phyloP scores from a whole-genome alignment of 2,888 invertebrate species.

The Galerucella nymphaeae region DNA sequence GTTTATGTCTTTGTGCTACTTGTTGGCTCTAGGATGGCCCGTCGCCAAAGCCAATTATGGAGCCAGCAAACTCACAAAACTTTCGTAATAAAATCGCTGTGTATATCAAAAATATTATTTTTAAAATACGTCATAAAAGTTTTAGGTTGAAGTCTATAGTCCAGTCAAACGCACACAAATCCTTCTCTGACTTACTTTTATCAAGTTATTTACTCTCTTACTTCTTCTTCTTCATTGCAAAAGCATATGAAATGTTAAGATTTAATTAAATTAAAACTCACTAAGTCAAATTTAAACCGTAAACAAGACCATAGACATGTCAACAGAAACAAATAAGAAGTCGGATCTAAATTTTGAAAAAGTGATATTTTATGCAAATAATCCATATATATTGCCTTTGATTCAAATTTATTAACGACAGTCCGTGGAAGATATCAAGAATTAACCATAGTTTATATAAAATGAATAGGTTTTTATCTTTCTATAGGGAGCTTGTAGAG shows the following conservation, averaged over 20 bases:
- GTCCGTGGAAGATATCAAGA: neutral
- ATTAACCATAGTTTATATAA: neutral
- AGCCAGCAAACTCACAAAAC: conserved; percentile 27
- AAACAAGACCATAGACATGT: neutral
- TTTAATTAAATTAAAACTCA: neutral
- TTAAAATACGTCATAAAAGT: conserved; percentile 13
- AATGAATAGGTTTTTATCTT: too few species aligned
- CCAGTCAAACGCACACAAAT: neutral
- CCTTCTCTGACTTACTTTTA: too few species aligned
- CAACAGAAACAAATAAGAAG: neutral
- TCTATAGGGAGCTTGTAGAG: neutral
- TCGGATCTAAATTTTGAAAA: neutral
- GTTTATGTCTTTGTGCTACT: conserved; percentile 30
- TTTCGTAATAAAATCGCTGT: conserved; percentile 24
- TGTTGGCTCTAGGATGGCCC: conserved; percentile 30
- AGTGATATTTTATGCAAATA: neutral
- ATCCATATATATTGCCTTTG: neutral
- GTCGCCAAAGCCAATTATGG: conserved; percentile 34
- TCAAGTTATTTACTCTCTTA: too few species aligned
- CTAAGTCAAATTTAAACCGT: neutral
- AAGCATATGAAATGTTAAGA: neutral
- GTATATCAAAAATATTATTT: conserved; percentile 26
- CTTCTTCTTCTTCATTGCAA: too few species aligned
- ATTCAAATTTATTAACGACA: neutral
- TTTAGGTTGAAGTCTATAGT: neutral